Base-by-base conservation (phyloP, 2,888 invertebrate genomes). In the Caenorhabditis drosophilae region DNA sequence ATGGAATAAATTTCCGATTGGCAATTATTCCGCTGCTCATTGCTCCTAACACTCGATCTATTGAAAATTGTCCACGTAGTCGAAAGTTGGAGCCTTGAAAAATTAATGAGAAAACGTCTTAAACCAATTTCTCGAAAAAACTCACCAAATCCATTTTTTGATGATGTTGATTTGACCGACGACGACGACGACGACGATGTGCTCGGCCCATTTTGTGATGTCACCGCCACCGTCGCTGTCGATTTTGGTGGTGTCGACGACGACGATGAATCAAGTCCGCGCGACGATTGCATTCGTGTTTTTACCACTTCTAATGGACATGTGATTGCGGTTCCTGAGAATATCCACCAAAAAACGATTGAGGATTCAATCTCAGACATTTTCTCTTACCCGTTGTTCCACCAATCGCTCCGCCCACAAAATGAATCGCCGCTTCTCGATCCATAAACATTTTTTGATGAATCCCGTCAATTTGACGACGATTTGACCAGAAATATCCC, bases 391-490 rank as follows among this genome's bases (percentile, higher is more conserved):
- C 80, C n/a, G 76, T 76, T 23, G 82, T 82, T 12, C 82, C 82
- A 47, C 82, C 82, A 16, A 72, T 70, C 20, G 81, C 82, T 41
- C 82, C 82, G 42, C 81, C 82, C 35, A 79, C 64, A 48, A 82
- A 82, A 60, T 82, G 81, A 69, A 81, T 78, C 42, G 80, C 54
- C 18, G 80, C 81, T 57, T 81, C 79, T 55, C 73, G 56, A 61
- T 78, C 77, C 77, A 75, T 69, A 35, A 67, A 96, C 72, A 72
- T 69, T 27, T 46, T 49, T n/a, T n/a, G n/a, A n/a, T n/a, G n/a
- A n/a, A n/a, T n/a, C n/a, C n/a, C n/a, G n/a, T n/a, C n/a, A n/a
- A n/a, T n/a, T n/a, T n/a, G n/a, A n/a, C n/a, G n/a, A n/a, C n/a
- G n/a, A n/a, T n/a, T n/a, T n/a, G n/a, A n/a, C n/a, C n/a, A n/a